Percentiles rank a stretch among this genome's conserved stretches.
These are phyloP conservation scores for Chrysina gloriosa DNA, from an alignment of 2,888 invertebrate genomes.

Conservation along the genomic window DNA sequence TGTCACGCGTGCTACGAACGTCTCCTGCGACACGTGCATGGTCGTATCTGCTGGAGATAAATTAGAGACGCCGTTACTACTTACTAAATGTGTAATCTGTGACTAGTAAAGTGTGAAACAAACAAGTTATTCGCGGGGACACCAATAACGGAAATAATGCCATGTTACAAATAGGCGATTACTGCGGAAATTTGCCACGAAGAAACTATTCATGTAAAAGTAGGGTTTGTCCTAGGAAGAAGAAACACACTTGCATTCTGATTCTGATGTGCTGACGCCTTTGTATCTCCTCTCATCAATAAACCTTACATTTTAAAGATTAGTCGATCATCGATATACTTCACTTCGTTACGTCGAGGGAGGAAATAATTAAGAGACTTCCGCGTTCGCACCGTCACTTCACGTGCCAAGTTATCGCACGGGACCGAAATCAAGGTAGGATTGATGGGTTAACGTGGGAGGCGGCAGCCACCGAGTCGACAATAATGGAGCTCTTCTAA, in stretches of 20 bases:
- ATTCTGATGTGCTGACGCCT: too few relatives aligned
- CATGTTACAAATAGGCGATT: background rate
- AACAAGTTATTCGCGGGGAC: constrained; percentile 28
- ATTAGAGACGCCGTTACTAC: constrained; percentile 11
- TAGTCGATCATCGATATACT: too few relatives aligned
- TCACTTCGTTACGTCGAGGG: too few relatives aligned
- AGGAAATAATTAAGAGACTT: constrained; percentile 2
- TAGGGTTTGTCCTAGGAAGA: too few relatives aligned
- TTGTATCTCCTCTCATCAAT: too few relatives aligned
- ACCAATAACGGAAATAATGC: background rate
- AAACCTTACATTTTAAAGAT: too few relatives aligned
- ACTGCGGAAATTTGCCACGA: too few relatives aligned
- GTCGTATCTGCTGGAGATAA: background rate
- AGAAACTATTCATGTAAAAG: too few relatives aligned
- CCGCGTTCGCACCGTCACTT: background rate
- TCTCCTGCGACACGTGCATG: constrained; percentile 10
- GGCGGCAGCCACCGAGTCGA: background rate
- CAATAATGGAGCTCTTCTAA: constrained; percentile 54
- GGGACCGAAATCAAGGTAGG: background rate
- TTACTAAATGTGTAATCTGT: background rate
- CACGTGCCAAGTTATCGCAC: background rate
- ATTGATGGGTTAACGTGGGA: constrained; percentile 4
- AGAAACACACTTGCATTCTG: too few relatives aligned
- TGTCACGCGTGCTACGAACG: constrained; percentile 42
- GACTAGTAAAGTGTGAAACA: background rate